Evolutionary conservation across 2,797 vertebrate genomes (phyloP), one percentile per base, ranked within the genome.

Genomic region (Mallotus villosus): DNA sequence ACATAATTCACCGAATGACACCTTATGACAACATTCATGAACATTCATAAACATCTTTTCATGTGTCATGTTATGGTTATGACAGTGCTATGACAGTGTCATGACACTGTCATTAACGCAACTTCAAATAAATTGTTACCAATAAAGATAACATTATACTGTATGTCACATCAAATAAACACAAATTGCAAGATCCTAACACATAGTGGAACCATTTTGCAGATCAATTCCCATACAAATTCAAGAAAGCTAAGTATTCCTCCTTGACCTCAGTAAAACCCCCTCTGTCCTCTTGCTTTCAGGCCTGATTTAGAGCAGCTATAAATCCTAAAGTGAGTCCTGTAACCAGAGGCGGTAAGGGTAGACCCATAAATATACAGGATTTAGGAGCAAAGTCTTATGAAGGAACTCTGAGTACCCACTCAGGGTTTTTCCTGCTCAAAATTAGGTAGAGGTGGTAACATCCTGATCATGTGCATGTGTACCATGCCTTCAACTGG

Each of bases 241-340:
- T 79, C 76, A 76, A 57, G 4, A 67, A 53, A 17, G 51, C 3
- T 14, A 82, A 77, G 85, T 84, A 79, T 84, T 75, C 74, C 69
- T 77, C 78, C 74, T 78, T 82, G 79, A 79, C 84, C 87, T 87
- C 78, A 79, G 82, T 72, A 72, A 72, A 81, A 83, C 87, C 73
- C n/a, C 34, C 88, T 88, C 89, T 92, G 89, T 91, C 89, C 89
- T 91, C 90, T 78, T 83, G 77, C 83, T 88, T 89, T 88, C 82
- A 91, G 81, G 85, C 75, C 82, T 88, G 63, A 58, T 91, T 90
- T 91, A 89, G 83, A 84, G 90, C 87, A 87, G 87, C 87, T 76
- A 81, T 86, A 86, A 89, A 92, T 92, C 84, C 86, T 81, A 81
- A 79, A 84, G 86, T 88, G 88, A 83, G 67, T 86, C 86, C 88